Conservation (phyloP, 2,888 invertebrate species). For the Hydroisotoma schaefferi region DNA sequence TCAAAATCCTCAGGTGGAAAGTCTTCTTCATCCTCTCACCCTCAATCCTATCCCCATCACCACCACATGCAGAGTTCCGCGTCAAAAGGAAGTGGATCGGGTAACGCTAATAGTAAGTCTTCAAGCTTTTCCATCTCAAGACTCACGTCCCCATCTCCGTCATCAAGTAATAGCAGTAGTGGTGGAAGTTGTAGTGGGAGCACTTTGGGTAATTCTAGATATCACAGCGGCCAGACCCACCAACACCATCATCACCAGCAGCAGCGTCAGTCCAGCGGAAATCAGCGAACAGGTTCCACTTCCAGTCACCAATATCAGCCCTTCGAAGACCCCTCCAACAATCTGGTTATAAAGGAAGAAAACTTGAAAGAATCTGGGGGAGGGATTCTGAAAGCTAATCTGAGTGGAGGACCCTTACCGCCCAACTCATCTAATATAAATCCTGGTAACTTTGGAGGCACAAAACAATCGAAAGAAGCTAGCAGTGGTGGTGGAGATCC, state of each 20-base stretch:
- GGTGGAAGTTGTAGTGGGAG: constrained; percentile 36
- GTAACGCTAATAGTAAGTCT: constrained; percentile 39
- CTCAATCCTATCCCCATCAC: too few relatives aligned
- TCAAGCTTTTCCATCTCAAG: constrained; percentile 48
- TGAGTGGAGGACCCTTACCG: too few relatives aligned
- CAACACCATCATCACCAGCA: constrained; percentile 16
- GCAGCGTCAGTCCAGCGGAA: background rate
- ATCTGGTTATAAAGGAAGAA: background rate
- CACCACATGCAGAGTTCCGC: too few relatives aligned
- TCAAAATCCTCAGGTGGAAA: too few relatives aligned
- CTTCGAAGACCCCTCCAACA: too few relatives aligned
- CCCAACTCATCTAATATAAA: too few relatives aligned
- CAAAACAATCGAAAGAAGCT: background rate
- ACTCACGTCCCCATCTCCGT: constrained; percentile 48
- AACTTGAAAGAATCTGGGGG: background rate
- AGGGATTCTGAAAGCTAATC: constrained; percentile 2
- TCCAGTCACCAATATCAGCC: too few relatives aligned
- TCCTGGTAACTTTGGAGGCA: too few relatives aligned
- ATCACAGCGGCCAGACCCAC: constrained; percentile 28
- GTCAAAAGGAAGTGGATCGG: too few relatives aligned
- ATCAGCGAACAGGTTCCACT: background rate
- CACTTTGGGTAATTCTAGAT: constrained; percentile 37
- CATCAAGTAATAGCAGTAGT: constrained; percentile 43
- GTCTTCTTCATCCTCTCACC: constrained; percentile 29
- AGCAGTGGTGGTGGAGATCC: constrained; percentile 22